phyloP scores from a whole-genome alignment of 2,888 invertebrate genomes.

The Drosophila maculinotata region DNA sequence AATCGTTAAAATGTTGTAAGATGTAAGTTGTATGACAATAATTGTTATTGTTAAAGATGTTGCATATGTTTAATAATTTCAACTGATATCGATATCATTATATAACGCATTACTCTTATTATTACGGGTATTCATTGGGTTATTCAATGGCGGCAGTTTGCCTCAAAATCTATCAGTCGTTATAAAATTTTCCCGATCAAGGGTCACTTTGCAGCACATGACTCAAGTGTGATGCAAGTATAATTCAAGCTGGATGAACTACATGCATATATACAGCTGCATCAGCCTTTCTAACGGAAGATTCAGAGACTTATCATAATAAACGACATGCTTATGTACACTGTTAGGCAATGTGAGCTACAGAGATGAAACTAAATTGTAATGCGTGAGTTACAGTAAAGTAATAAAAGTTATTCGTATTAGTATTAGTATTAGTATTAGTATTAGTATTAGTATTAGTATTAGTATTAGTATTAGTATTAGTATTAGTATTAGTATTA shows the following conservation, averaged over 20 bases:
- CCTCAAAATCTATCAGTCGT: constrained; percentile 73
- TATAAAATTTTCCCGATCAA: constrained; percentile 58
- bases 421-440: too few species aligned
- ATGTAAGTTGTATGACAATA: constrained; percentile 15
- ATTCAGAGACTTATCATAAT: constrained; percentile 16
- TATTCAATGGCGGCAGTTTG: constrained; percentile 61
- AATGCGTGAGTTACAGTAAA: constrained; percentile 1
- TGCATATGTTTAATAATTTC: constrained; percentile 7
- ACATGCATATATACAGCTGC: constrained; percentile 22
- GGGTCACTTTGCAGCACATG: constrained; percentile 39
- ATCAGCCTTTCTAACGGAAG: constrained; percentile 9
- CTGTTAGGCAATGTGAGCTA: constrained; percentile 7
- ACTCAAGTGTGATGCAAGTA: constrained; percentile 42
- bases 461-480: too few species aligned
- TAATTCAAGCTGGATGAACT: too few species aligned
- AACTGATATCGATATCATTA: constrained; percentile 26
- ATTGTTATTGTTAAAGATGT: constrained; percentile 46
- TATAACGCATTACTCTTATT: constrained; percentile 29
- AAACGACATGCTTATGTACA: constrained; percentile 25
- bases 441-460: too few species aligned
- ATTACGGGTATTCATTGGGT: constrained; percentile 39
- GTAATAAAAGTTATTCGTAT: too few species aligned
- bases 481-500: too few species aligned
- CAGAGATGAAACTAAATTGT: constrained; percentile 12
- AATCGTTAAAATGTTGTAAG: constrained; percentile 3